Percentiles rank a stretch among this genome's conserved stretches.
phyloP scores from a whole-genome alignment of 2,888 invertebrate genomes.

The Caenorhabditis plicata region DNA sequence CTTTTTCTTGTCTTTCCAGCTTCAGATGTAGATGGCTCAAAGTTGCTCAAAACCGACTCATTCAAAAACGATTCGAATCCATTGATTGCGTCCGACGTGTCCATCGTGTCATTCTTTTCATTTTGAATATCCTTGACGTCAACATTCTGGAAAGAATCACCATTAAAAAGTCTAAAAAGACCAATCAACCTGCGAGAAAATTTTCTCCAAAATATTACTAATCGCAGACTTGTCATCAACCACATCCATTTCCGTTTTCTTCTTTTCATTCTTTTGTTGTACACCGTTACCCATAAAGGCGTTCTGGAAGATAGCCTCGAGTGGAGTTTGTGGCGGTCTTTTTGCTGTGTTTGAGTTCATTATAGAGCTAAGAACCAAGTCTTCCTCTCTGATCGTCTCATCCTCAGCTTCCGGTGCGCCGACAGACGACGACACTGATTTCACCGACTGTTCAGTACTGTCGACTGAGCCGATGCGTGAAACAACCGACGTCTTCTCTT shows the following conservation, averaged over 20 bases:
- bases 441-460: constrained; percentile 5
- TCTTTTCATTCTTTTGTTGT: neutral
- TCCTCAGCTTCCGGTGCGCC: constrained; percentile 11
- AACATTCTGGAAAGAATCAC: neutral
- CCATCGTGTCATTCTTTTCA: neutral
- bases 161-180: neutral
- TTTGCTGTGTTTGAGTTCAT: constrained; percentile 1
- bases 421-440: constrained; percentile 18
- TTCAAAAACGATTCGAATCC: constrained; percentile 12
- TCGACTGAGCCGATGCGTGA: constrained; percentile 17
- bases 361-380: constrained; percentile 18
- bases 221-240: neutral
- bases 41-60: constrained; percentile 7
- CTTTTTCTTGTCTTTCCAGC: constrained; percentile 5
- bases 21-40: constrained; percentile 6
- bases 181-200: neutral
- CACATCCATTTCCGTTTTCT: neutral
- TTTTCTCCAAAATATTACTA: constrained; percentile 1
- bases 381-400: constrained; percentile 7
- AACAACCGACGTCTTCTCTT: constrained; percentile 14
- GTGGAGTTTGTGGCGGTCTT: too few species aligned
- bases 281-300: neutral
- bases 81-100: constrained; percentile 5
- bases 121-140: neutral
- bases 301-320: neutral